A percentile compares a stretch with the other conserved stretches of the same genome.
These are phyloP conservation scores for Pteronotus mesoamericanus DNA, from an alignment of 2,797 vertebrate species.

Conservation along the genomic window DNA sequence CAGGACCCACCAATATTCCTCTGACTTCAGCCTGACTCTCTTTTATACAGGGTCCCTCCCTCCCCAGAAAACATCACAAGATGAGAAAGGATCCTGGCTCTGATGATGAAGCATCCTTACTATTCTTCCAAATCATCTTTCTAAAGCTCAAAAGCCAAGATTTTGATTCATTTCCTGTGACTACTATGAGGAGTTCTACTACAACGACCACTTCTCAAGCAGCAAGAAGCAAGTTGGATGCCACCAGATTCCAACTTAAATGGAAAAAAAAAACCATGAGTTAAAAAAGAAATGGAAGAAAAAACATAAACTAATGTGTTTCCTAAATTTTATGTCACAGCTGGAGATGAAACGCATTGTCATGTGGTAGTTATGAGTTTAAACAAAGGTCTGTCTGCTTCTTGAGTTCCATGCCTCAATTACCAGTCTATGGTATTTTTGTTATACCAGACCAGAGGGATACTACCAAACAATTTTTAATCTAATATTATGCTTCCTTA, in stretches of 20 bases:
- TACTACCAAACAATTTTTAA: not conserved
- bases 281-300: not conserved
- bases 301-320: not conserved
- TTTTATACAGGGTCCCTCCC: not conserved
- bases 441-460: not conserved
- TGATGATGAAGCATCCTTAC: not conserved
- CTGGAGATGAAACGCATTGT: not conserved
- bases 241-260: not conserved
- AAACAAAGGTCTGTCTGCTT: not conserved
- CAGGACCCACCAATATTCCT: not conserved
- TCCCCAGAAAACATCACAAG: not conserved
- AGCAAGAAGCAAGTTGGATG: too few species aligned
- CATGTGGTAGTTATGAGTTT: not conserved
- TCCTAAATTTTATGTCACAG: slow-evolving; percentile 1
- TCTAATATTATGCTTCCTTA: not conserved
- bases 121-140: not conserved
- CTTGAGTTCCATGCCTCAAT: not conserved
- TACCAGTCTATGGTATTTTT: not conserved
- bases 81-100: not conserved
- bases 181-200: not conserved
- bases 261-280: not conserved
- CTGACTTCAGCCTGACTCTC: not conserved
- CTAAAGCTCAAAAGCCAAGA: not conserved
- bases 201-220: not conserved
- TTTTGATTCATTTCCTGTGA: not conserved